These are phyloP conservation scores for Epinephelus fuscoguttatus DNA, from an alignment of 2,113 vertebrate genomes.

Conservation along the genomic window DNA sequence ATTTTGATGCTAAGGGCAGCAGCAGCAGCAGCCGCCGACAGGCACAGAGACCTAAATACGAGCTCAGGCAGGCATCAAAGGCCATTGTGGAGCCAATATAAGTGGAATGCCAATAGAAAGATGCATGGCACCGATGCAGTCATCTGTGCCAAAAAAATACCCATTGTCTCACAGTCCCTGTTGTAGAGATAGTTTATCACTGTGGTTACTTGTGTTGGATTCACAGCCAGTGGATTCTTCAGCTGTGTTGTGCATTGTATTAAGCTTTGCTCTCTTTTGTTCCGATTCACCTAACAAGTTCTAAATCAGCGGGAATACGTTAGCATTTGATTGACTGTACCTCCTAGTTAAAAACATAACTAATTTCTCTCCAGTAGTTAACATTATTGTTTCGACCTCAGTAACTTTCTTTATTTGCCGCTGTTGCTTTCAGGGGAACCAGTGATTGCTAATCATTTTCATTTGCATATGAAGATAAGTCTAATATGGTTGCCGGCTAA, in stretches of 20 bases:
- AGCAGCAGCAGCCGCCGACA: constrained; percentile 30
- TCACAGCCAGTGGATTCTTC: constrained; percentile 35
- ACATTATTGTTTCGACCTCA: constrained; percentile 79
- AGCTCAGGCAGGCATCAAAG: constrained; percentile 65
- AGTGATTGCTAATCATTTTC: constrained; percentile 83
- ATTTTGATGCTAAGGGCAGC: constrained; percentile 68
- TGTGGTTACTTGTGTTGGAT: constrained; percentile 52
- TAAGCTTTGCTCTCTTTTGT: constrained; percentile 54
- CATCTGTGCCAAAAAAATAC: constrained; percentile 50
- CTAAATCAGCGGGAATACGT: constrained; percentile 55
- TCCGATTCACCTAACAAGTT: constrained; percentile 45
- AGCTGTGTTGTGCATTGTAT: constrained; percentile 25
- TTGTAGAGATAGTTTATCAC: constrained; percentile 58
- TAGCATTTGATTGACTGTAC: constrained; percentile 48
- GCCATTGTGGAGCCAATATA: constrained; percentile 55
- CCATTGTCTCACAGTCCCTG: constrained; percentile 44
- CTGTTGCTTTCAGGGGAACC: constrained; percentile 79
- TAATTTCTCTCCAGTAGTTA: constrained; percentile 69
- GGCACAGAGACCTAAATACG: constrained; percentile 54
- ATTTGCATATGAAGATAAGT: constrained; percentile 87
- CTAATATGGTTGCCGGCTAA: constrained; percentile 83
- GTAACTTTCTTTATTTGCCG: constrained; percentile 80
- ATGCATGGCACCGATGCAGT: constrained; percentile 60
- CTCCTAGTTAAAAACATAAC: constrained; percentile 60
- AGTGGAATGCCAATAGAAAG: constrained; percentile 69